Percentiles rank a stretch among this genome's conserved stretches.
Evolutionary conservation across 2,888 invertebrate species (phyloP).

Genomic region (Andrena fulva): DNA sequence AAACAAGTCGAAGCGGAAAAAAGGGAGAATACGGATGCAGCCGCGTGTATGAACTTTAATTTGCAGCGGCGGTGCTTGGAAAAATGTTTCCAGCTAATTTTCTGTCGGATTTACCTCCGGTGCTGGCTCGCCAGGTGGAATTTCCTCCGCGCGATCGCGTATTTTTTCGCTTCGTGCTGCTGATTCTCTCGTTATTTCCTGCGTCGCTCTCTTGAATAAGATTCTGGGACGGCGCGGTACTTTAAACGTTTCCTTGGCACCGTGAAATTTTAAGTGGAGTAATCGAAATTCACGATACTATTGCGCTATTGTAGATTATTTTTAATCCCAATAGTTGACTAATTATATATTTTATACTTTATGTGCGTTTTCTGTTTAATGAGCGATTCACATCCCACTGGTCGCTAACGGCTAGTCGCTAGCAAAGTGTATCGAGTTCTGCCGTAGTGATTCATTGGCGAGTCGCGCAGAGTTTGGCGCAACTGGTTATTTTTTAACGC

Average conservation of each 20-base stretch:
- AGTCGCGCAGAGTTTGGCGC: background rate
- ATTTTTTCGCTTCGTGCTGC: background rate
- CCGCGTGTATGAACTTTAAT: constrained; percentile 78
- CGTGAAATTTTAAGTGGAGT: no score
- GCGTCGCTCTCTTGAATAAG: no score
- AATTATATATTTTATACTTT: no score
- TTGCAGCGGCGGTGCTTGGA: constrained; percentile 75
- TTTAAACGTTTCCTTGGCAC: no score
- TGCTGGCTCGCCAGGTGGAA: constrained; percentile 18
- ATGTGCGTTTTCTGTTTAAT: no score
- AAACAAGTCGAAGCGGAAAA: constrained; percentile 38
- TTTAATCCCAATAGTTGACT: no score
- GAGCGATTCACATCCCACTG: background rate
- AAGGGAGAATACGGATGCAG: constrained; percentile 40
- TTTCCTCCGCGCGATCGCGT: constrained; percentile 5
- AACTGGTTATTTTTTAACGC: constrained; percentile 29
- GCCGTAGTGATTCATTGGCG: background rate
- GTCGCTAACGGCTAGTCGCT: background rate
- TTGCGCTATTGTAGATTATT: no score
- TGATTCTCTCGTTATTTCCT: background rate
- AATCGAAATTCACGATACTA: no score
- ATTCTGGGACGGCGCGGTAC: no score
- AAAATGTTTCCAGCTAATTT: constrained; percentile 80
- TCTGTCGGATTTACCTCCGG: constrained; percentile 49
- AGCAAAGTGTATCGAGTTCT: background rate